Base-by-base conservation (phyloP, 1,140 invertebrate genomes). In the Arion vulgaris region DNA sequence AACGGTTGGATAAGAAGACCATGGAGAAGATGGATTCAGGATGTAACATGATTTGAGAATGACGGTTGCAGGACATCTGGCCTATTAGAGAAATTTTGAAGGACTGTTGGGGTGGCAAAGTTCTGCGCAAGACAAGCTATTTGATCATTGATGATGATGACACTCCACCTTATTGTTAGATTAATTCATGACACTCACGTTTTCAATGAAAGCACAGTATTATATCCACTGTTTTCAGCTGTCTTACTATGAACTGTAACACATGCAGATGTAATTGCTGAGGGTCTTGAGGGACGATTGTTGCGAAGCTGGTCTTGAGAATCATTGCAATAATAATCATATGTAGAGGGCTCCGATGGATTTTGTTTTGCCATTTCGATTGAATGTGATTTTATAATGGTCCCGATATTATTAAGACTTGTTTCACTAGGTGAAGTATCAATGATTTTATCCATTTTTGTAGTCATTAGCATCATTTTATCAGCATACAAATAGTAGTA, bases 261-360 rank as follows among this genome's bases (percentile, higher is more conserved):
- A 19, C 45, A 34, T 26, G n/a, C n/a, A 28, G 72, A 45, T 71
- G 68, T 71, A 34, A 34, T 23, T 49, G 7, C 28, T 49, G n/a
- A n/a, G n/a, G 72, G 72, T n/a, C 72, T 75, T 41, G n/a, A 28
- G 41, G 75, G 75, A 19, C 75, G 75, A 32, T 77, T 77, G 41
- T 77, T 77, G 26, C 75, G 45, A 26, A 77, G 75, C 7, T 57
- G 17, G 32, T 77, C 75, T 2, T 77, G 4, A 1, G 41, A 28
- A 45, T 74, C n/a, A 74, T 74, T 45, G 9, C 45, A 9, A n/a
- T 74, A 74, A 26, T 23, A 23, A 26, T 23, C 15, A n/a, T n/a
- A n/a, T 23, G 51, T 23, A 15, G 51, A 57, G 15, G 51, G 51
- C 51, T 57, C 51, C 2, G 9, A 9, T 15, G 23, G 51, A 19